Conservation (phyloP, 2,888 invertebrate species). For the Tetheella fluctuosa region DNA sequence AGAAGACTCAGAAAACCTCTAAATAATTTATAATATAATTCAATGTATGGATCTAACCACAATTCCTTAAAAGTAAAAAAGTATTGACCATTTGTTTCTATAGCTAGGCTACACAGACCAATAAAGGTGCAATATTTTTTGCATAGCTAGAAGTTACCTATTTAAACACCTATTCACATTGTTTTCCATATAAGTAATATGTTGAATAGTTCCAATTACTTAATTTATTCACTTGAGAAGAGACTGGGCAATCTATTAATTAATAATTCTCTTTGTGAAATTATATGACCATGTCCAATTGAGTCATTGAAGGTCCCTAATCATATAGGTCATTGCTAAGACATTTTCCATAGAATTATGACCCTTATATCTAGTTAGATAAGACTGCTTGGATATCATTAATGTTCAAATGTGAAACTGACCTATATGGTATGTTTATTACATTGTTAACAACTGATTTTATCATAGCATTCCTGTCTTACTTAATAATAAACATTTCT, state of each 20-base stretch:
- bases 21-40: no score
- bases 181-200: background rate
- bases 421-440: background rate
- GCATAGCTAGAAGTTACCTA: no score
- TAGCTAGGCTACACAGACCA: no score
- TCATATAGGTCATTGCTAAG: slow-evolving; percentile 45
- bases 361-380: background rate
- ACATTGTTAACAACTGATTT: slow-evolving; percentile 9
- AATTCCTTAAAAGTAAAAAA: no score
- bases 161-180: no score
- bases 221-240: background rate
- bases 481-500: background rate
- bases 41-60: no score
- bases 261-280: slow-evolving; percentile 16
- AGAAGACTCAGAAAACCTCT: no score
- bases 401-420: slow-evolving; percentile 7
- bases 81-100: no score
- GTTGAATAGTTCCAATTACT: background rate
- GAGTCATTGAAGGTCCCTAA: slow-evolving; percentile 33
- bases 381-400: background rate
- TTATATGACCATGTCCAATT: slow-evolving; percentile 39
- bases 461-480: slow-evolving; percentile 1
- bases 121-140: no score
- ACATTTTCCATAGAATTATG: slow-evolving; percentile 12
- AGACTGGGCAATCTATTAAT: slow-evolving; percentile 1